Evolutionary conservation across 2,888 invertebrate species (phyloP).

Genomic region (Desoria tigrina): DNA sequence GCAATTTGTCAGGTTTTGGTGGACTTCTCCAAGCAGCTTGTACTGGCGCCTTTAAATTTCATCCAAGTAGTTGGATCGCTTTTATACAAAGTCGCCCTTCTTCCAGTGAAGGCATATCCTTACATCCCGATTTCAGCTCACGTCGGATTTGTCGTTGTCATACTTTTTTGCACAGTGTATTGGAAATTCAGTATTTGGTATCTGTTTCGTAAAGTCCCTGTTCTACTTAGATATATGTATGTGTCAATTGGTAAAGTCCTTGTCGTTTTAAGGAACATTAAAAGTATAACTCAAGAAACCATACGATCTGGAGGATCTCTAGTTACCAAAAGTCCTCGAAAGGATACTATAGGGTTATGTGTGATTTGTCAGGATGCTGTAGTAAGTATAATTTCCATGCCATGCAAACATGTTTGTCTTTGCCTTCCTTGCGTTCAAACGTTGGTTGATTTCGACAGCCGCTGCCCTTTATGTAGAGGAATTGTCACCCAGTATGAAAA

Average conservation of each 20-base stretch:
- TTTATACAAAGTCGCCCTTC: constrained; percentile 1
- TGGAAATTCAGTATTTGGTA: constrained; percentile 1
- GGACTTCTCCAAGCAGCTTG: constrained; percentile 33
- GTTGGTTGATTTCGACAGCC: constrained; percentile 40
- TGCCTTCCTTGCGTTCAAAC: constrained; percentile 43
- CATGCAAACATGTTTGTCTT: constrained; percentile 51
- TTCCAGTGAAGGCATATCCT: constrained; percentile 18
- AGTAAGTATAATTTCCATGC: constrained; percentile 44
- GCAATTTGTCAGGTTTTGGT: constrained; percentile 5
- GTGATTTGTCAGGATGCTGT: constrained; percentile 47
- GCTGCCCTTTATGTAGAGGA: constrained; percentile 50
- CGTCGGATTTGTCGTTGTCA: constrained; percentile 34
- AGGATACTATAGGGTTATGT: constrained; percentile 33
- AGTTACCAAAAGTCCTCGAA: not conserved
- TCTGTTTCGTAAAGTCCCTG: not conserved
- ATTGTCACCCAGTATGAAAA: constrained; percentile 44
- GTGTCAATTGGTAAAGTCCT: not conserved
- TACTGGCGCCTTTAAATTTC: constrained; percentile 37
- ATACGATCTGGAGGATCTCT: not conserved
- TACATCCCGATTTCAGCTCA: constrained; percentile 27
- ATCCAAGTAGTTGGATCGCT: not conserved
- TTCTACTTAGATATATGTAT: not conserved
- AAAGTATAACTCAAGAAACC: not conserved
- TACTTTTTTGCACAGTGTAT: constrained; percentile 12
- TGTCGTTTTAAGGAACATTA: constrained; percentile 1